Evolutionary conservation across 1,140 invertebrate species (phyloP), one percentile per base, ranked within the genome.

Genomic region (Drosophila pectinifera): DNA sequence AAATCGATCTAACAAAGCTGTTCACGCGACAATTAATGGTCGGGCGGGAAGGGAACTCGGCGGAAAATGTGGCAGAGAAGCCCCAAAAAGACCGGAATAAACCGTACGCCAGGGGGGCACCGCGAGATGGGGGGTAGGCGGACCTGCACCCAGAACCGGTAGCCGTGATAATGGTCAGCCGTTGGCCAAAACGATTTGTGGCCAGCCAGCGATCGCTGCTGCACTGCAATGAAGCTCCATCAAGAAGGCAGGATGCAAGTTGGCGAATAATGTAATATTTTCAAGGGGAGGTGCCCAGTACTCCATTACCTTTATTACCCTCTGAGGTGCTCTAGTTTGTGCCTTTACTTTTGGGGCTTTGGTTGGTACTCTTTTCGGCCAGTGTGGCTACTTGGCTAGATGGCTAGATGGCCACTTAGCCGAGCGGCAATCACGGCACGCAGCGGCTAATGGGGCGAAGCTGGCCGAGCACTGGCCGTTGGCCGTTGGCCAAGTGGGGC

Each of bases 21-120:
- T 86, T 86, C 83, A 86, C 83, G 83, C 83, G 83, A 86, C 83
- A 86, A 86, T 86, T 86, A 86, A 86, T 88, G 78, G 83, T 77
- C 36, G 20, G 48, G n/a, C 18, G 24, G 24, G 4, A 26, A 61
- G 56, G 22, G 22, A 22, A 1, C 4, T 22, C 4, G 22, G 22
- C n/a, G n/a, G n/a, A n/a, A n/a, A n/a, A n/a, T n/a, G n/a, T 22
- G 22, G 24, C 26, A 28, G 26, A 28, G 43, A 13, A 20, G 73
- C 74, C 70, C 69, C 57, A 56, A 55, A 26, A 11, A 24, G 31
- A 3, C 11, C 20, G 14, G 28, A 39, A 10, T 16, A 31, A 13
- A 13, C 18, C 2, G 2, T 8, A 20, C 13, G 11, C 2, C 14
- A 22, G 24, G n/a, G n/a, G n/a, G n/a, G n/a, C n/a, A n/a, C n/a